Conservation (phyloP, 2,113 vertebrate species). For the Periophthalmodon schlosseri region DNA sequence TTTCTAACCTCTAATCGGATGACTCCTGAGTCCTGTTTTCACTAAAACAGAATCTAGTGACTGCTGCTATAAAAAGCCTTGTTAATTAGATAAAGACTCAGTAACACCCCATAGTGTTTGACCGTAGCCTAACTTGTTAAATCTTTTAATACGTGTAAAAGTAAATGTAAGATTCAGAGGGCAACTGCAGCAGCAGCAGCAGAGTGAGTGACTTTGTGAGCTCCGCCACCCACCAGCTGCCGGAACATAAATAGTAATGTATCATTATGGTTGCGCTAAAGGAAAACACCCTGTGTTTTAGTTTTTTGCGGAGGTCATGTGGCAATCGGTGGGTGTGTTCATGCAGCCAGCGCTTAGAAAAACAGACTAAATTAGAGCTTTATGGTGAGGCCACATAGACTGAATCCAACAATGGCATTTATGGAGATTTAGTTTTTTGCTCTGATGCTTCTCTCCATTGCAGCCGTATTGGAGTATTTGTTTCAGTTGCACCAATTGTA, state of each 20-base stretch:
- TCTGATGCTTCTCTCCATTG: slow-evolving; percentile 9
- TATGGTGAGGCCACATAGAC: slow-evolving; percentile 62
- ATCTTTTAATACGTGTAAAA: slow-evolving; percentile 57
- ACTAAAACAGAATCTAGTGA: background rate
- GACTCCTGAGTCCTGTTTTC: background rate
- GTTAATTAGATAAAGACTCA: slow-evolving; percentile 36
- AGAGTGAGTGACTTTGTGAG: slow-evolving; percentile 69
- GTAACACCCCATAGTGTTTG: slow-evolving; percentile 29
- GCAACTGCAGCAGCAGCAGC: slow-evolving; percentile 63
- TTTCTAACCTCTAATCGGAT: background rate
- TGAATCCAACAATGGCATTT: slow-evolving; percentile 29
- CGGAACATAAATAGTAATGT: slow-evolving; percentile 78
- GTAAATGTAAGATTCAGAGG: slow-evolving; percentile 61
- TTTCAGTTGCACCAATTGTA: slow-evolving; percentile 46
- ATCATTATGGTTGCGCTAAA: slow-evolving; percentile 76
- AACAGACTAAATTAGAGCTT: slow-evolving; percentile 76
- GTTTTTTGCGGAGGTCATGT: slow-evolving; percentile 75
- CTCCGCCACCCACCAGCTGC: slow-evolving; percentile 78
- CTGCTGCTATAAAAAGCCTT: background rate
- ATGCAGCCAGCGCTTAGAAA: slow-evolving; percentile 66
- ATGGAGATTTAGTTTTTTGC: slow-evolving; percentile 39
- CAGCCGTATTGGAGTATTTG: slow-evolving; percentile 14
- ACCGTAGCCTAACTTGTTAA: slow-evolving; percentile 48
- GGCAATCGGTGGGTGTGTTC: slow-evolving; percentile 76
- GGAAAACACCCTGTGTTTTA: slow-evolving; percentile 82